Base-by-base conservation (phyloP, 2,113 vertebrate species). In the Mionectes macconnelli region DNA sequence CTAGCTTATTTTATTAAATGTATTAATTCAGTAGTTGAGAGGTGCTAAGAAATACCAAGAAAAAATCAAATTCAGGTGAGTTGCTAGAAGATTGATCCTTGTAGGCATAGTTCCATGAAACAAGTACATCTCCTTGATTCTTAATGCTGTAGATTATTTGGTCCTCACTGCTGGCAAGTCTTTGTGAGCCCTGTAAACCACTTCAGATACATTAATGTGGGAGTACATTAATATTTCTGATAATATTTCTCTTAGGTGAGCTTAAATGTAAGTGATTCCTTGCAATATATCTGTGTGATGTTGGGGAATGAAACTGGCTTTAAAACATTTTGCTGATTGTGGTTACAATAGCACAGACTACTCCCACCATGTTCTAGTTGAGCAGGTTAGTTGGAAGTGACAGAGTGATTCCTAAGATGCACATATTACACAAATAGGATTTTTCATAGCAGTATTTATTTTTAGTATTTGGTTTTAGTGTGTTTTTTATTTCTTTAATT, bases 181-280 rank as follows among this genome's bases (percentile, higher is more conserved):
- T 73, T 85, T 76, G 23, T 17, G 69, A 57, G 31, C 35, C 27
- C 64, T 68, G 31, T 52, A 40, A 73, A 60, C 21, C 12, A 16
- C 19, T 73, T 72, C 0, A 45, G 9, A 12, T 39, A 6, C 2
- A 0, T 50, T 72, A 59, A 30, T 19, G 7, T 59, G 31, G 13
- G 18, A 60, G 6, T 19, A 33, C 24, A 33, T 35, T 67, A 37
- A 5, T 68, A 14, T 47, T 75, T 64, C 25, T 52, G 3, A n/a
- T n/a, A n/a, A n/a, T n/a, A n/a, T n/a, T n/a, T 11, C 13, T 67
- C 33, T 47, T 64, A 16, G 4, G 4, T 83, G 22, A 79, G 47
- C 9, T 56, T 82, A 47, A 63, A 30, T 57, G 14, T 17, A 28
- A 4, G 5, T 64, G 4, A 14, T 31, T 20, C 11, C 11, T 21